A percentile compares a stretch with the other conserved stretches of the same genome.
Conservation (phyloP, 2,113 vertebrate genomes). For the Dinomys branickii region DNA sequence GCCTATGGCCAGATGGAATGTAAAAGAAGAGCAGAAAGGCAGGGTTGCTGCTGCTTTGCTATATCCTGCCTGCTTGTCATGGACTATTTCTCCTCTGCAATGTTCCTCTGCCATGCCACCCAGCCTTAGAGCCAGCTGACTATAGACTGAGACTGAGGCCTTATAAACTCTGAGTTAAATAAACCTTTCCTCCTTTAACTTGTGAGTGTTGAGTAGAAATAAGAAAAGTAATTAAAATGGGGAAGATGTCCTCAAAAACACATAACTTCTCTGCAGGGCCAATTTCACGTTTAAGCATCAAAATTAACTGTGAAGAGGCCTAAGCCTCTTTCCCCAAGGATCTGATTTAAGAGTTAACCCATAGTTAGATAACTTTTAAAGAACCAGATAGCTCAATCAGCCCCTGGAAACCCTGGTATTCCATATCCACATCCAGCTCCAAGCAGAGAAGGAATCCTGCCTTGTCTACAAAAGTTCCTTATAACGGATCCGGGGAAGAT, state of each 20-base stretch:
- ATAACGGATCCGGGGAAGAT: too few species aligned
- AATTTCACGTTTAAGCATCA: background rate
- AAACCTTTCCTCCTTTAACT: background rate
- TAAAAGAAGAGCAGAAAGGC: background rate
- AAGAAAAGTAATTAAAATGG: background rate
- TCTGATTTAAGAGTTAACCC: background rate
- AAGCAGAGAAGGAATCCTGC: background rate
- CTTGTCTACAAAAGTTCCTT: background rate
- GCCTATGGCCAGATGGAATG: background rate
- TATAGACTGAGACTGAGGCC: background rate
- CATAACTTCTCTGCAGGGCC: background rate
- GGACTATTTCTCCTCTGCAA: background rate
- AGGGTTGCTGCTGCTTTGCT: background rate
- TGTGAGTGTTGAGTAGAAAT: background rate
- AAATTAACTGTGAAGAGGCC: background rate
- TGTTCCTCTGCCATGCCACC: background rate
- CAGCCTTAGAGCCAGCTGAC: background rate
- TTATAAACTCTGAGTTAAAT: background rate
- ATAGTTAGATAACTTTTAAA: background rate
- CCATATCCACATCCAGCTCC: background rate
- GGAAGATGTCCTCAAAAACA: background rate
- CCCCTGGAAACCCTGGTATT: background rate
- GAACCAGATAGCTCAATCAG: background rate
- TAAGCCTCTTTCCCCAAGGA: background rate
- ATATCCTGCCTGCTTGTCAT: background rate